These are phyloP conservation scores for Coelopa frigida DNA, from an alignment of 1,140 invertebrate genomes.

Conservation along the genomic window DNA sequence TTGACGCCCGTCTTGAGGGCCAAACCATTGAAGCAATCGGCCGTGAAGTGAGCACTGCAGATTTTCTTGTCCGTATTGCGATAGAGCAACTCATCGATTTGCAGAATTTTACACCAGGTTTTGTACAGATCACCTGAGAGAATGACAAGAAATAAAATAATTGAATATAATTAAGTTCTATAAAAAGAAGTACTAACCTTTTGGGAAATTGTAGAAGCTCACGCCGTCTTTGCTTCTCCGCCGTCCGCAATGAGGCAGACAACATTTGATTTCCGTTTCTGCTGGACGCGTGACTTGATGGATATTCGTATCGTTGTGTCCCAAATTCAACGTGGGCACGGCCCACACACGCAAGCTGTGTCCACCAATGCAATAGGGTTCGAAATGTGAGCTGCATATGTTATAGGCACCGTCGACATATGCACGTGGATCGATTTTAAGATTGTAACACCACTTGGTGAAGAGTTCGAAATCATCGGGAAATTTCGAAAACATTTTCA, in stretches of 20 bases:
- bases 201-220: no score
- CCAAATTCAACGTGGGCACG: slow-evolving; percentile 34
- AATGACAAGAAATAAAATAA: neutral
- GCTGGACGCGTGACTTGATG: no score
- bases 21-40: slow-evolving; percentile 1
- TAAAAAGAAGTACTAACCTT: neutral
- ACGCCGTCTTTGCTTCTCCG: no score
- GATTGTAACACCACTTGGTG: no score
- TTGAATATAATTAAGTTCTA: neutral
- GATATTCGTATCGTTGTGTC: slow-evolving; percentile 36
- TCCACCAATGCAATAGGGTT: slow-evolving; percentile 40
- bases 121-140: slow-evolving; percentile 3
- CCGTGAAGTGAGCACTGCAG: slow-evolving; percentile 4
- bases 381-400: no score
- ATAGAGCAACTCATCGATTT: slow-evolving; percentile 4
- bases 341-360: no score
- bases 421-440: no score
- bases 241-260: no score
- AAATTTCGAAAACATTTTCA: no score
- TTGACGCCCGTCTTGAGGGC: neutral
- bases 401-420: no score
- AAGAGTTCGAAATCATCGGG: no score
- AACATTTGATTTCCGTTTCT: no score
- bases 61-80: slow-evolving; percentile 8
- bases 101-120: slow-evolving; percentile 3